These are phyloP conservation scores for Sphaeramia orbicularis DNA, from an alignment of 2,797 vertebrate species.

Conservation along the genomic window DNA sequence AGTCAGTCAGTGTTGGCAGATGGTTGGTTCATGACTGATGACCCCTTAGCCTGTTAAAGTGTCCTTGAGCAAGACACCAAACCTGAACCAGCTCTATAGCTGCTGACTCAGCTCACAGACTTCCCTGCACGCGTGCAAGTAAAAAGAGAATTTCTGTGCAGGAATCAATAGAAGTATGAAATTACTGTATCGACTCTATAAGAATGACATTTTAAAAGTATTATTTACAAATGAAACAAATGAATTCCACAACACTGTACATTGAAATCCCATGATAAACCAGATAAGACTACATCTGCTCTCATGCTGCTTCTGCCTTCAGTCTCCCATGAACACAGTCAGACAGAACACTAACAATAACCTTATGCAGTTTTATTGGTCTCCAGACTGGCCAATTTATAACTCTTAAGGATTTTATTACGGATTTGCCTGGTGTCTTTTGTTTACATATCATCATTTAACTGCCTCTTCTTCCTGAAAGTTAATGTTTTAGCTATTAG, in stretches of 20 bases:
- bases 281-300: slow-evolving; percentile 12
- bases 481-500: slow-evolving; percentile 40
- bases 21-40: slow-evolving; percentile 14
- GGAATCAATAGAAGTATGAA: slow-evolving; percentile 34
- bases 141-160: slow-evolving; percentile 26
- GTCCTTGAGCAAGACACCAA: slow-evolving; percentile 70
- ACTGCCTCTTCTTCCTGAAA: slow-evolving; percentile 52
- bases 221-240: slow-evolving; percentile 25
- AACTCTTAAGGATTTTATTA: slow-evolving; percentile 27
- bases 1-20: slow-evolving; percentile 20
- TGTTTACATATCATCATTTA: slow-evolving; percentile 67
- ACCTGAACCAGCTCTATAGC: slow-evolving; percentile 44
- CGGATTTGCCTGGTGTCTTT: slow-evolving; percentile 60
- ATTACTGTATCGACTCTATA: slow-evolving; percentile 23
- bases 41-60: slow-evolving; percentile 47
- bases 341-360: slow-evolving; percentile 8
- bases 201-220: slow-evolving; percentile 35
- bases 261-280: slow-evolving; percentile 23
- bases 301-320: slow-evolving; percentile 15
- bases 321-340: slow-evolving; percentile 21
- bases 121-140: slow-evolving; percentile 26
- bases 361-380: slow-evolving; percentile 26
- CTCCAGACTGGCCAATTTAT: slow-evolving; percentile 29
- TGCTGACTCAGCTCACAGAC: slow-evolving; percentile 42
- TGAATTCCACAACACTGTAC: slow-evolving; percentile 20